Evolutionary conservation across 2,797 vertebrate genomes (phyloP), one percentile per base, ranked within the genome.

Genomic region (Gobio occitaniae): DNA sequence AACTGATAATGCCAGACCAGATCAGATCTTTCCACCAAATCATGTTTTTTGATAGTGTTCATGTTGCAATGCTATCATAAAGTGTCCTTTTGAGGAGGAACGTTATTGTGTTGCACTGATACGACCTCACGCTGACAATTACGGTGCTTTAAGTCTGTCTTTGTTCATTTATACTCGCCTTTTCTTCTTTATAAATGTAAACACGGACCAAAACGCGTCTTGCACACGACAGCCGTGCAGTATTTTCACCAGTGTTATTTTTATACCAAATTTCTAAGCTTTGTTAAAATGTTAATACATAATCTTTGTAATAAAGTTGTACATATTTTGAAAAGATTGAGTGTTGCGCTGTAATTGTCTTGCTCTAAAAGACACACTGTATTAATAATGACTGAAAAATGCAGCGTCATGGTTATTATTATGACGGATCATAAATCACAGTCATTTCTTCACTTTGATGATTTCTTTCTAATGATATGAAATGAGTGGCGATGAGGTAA

Each of bases 221-320:
- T 41, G 21, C 50, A 84, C 80, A 66, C 56, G 25, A 83, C 83
- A 44, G 76, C 38, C 32, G 32, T 82, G 86, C 74, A 17, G 66
- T 38, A 54, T 82, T 69, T 80, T 59, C 68, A 82, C 82, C 74
- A 52, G 36, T 89, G 80, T 85, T 89, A 69, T 83, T 89, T 89
- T 89, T 86, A 86, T 89, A 86, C 74, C 13, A 41, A 82, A 84
- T 90, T 65, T 86, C 86, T 90, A 83, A 81, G 89, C 87, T 86
- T 93, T 93, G 84, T 91, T 87, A 89, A 93, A 93, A 91, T 93
- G 92, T 93, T 90, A 88, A 92, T 94, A 84, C 66, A 56, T 89
- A 83, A 74, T 66, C 65, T 84, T 93, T 94, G 92, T 94, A 95
- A 95, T 95, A 95, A 94, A 96, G 92, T 84, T 95, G 93, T 95